Evolutionary conservation across 2,113 vertebrate species (phyloP).

Genomic region (Microtus oregoni): DNA sequence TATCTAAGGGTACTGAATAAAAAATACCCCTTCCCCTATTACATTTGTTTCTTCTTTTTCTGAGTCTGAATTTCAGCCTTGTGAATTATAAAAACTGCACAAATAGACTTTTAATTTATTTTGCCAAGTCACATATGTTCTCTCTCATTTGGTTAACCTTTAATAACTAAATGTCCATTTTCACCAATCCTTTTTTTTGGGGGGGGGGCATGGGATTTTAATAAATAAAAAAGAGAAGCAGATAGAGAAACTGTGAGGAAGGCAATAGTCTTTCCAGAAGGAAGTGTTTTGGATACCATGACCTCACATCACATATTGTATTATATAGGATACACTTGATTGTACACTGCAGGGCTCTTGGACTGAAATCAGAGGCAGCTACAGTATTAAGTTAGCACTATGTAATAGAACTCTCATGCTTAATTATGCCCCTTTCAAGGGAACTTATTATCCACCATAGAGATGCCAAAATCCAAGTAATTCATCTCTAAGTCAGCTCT

Average conservation of each 20-base stretch:
- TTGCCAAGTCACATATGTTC: conserved; percentile 57
- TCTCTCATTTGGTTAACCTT: conserved; percentile 65
- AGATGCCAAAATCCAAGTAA: conserved; percentile 86
- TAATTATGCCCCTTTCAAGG: conserved; percentile 88
- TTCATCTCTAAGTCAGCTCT: conserved; percentile 87
- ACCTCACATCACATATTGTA: conserved; percentile 71
- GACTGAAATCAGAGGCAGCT: conserved; percentile 76
- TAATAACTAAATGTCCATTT: conserved; percentile 61
- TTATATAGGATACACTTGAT: conserved; percentile 75
- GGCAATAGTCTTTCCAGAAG: conserved; percentile 28
- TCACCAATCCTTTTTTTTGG: not conserved
- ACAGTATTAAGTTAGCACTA: conserved; percentile 73
- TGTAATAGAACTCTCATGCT: conserved; percentile 86
- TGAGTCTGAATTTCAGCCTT: conserved; percentile 27
- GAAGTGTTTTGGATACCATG: conserved; percentile 58
- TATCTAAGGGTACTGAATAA: not conserved
- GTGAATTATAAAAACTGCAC: not conserved
- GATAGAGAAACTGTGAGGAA: not conserved
- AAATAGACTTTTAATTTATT: conserved; percentile 77
- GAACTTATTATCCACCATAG: conserved; percentile 87
- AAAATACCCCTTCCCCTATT: not conserved
- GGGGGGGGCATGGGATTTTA: not conserved
- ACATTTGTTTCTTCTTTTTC: not conserved
- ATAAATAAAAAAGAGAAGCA: conserved; percentile 24
- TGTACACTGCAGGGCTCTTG: conserved; percentile 74